phyloP scores from a whole-genome alignment of 2,888 invertebrate genomes.

The Melangyna quadrimaculata region DNA sequence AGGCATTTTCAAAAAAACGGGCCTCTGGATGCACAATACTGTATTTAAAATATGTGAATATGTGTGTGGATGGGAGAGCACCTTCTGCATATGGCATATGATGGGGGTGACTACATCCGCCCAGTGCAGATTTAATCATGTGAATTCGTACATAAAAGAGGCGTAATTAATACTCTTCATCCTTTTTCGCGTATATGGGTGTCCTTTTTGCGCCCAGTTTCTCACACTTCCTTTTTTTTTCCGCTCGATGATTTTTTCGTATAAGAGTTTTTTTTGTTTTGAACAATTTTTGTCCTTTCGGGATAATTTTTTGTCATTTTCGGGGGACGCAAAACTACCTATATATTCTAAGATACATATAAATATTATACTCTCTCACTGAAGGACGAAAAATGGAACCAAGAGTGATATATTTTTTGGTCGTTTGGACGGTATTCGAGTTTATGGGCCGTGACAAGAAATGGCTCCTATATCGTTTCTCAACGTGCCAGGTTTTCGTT shows the following conservation, averaged over 20 bases:
- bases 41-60: conserved; percentile 45
- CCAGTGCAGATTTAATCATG: conserved; percentile 66
- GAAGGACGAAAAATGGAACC: conserved; percentile 26
- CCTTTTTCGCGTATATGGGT: conserved; percentile 38
- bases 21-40: conserved; percentile 50
- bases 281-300: conserved; percentile 13
- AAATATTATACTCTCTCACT: background rate
- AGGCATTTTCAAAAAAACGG: conserved; percentile 27
- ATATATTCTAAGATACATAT: background rate
- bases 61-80: conserved; percentile 10
- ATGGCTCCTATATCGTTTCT: conserved; percentile 67
- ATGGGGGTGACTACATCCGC: conserved; percentile 36
- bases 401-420: conserved; percentile 68
- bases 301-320: conserved; percentile 23
- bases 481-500: conserved; percentile 47
- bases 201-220: conserved; percentile 50
- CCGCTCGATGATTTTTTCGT: conserved; percentile 32
- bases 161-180: conserved; percentile 71
- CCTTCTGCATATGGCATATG: conserved; percentile 49
- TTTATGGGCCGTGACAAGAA: conserved; percentile 71
- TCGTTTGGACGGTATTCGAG: conserved; percentile 64
- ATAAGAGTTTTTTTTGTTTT: conserved; percentile 21
- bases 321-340: background rate
- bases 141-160: conserved; percentile 71
- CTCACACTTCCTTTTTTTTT: conserved; percentile 33